These are phyloP conservation scores for Ganaspis brasiliensis DNA, from an alignment of 2,888 invertebrate species.

Conservation along the genomic window DNA sequence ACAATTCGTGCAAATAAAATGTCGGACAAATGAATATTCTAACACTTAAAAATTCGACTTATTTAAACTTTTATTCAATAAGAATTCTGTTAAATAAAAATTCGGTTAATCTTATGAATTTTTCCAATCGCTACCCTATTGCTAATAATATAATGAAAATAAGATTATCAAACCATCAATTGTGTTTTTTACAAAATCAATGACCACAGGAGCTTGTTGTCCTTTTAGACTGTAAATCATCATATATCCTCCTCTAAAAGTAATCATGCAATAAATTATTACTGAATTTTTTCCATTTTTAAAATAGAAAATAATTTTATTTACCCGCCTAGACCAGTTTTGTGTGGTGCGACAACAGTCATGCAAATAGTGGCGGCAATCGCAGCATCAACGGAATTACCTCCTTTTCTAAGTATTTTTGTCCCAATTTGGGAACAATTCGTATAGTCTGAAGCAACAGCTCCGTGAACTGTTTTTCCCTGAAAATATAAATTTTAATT, in stretches of 20 bases:
- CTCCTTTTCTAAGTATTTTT: constrained; percentile 85
- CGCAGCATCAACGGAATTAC: constrained; percentile 90
- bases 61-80: no score
- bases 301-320: constrained; percentile 66
- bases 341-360: constrained; percentile 87
- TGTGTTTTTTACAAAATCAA: constrained; percentile 82
- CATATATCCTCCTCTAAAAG: constrained; percentile 87
- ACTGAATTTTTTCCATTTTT: neutral
- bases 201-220: constrained; percentile 81
- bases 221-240: constrained; percentile 87
- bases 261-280: constrained; percentile 10
- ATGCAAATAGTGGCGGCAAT: constrained; percentile 88
- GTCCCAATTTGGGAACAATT: constrained; percentile 89
- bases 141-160: no score
- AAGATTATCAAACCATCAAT: constrained; percentile 65
- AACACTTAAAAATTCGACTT: no score
- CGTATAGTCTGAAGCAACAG: constrained; percentile 87
- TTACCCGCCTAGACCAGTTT: constrained; percentile 90
- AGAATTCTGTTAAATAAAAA: no score
- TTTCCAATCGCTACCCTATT: no score
- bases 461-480: constrained; percentile 83
- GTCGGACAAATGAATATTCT: no score
- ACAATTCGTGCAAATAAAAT: no score
- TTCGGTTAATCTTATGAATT: no score
- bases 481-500: constrained; percentile 50